Conservation (phyloP, 2,888 invertebrate genomes). For the Melieria omissa region DNA sequence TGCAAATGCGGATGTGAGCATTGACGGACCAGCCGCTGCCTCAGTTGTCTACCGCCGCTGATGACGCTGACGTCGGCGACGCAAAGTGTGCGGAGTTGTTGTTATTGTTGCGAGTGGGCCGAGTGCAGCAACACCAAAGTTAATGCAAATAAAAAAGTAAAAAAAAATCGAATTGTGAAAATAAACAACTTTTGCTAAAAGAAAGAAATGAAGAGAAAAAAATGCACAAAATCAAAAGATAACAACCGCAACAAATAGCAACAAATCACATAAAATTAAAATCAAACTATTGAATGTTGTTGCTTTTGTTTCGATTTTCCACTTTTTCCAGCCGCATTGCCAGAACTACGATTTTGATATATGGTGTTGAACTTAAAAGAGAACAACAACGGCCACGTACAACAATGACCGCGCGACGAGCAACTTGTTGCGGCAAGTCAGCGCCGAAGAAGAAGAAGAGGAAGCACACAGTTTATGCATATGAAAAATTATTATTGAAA, state of each 20-base stretch:
- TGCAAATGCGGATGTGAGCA: too few relatives aligned
- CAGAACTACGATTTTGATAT: conserved; percentile 16
- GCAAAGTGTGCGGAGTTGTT: neutral
- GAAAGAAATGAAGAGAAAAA: conserved; percentile 3
- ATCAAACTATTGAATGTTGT: conserved; percentile 19
- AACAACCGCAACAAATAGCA: neutral
- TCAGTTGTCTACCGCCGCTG: neutral
- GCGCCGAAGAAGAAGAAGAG: neutral
- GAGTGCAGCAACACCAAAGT: neutral
- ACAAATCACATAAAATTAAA: conserved; percentile 25
- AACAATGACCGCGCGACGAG: conserved; percentile 4
- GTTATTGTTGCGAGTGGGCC: conserved; percentile 22
- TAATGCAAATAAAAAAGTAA: too few relatives aligned
- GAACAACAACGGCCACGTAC: neutral
- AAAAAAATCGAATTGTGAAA: too few relatives aligned
- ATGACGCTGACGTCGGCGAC: neutral
- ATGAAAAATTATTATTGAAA: conserved; percentile 39
- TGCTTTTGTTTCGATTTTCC: neutral
- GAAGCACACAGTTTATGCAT: conserved; percentile 13
- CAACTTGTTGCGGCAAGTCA: conserved; percentile 29
- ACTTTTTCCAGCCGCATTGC: neutral
- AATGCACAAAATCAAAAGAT: neutral
- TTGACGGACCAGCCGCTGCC: too few relatives aligned
- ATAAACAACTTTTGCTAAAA: neutral
- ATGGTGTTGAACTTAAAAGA: conserved; percentile 11